Base-by-base conservation (phyloP, 1,140 invertebrate genomes). In the Conus ventricosus region DNA sequence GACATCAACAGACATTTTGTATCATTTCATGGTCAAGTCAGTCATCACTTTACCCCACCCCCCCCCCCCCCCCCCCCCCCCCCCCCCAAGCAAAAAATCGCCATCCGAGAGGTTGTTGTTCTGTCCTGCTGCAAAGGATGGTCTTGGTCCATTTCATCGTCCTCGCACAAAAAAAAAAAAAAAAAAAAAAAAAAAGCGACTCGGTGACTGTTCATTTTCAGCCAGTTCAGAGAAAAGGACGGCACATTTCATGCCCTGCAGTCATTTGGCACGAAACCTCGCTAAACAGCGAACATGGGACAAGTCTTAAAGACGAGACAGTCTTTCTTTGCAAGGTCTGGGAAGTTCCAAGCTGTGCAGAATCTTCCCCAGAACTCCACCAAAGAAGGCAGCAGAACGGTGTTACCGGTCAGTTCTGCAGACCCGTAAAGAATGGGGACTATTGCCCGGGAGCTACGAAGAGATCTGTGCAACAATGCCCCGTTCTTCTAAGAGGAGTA, bases 401-500 rank as follows among this genome's bases (percentile, higher is more conserved):
- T 23, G 25, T 0, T 1, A 8, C 17, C 13, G 15, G 8, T 23
- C 8, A 10, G 5, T 76, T 23, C 8, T 76, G 20, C 8, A 76
- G 39, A 39, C 39, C 39, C 20, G 15, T 13, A 39, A 39, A 25
- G 76, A 27, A 80, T 51, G 13, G 1, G 5, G 60, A 51, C 1
- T 4, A 27, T 1, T 8, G 25, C 55, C 15, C 20, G 8, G 23
- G 53, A 57, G 23, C 6, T 53, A 57, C 23, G 53, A 8, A 23
- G 60, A 63, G 11, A 20, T 63, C 60, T 63, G 13, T 71, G 0
- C 6, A 25, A 8, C 10, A 6, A 8, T 4, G 51, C 5, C n/a
- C 71, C 17, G n/a, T 67, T 39, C 54, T 17, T 53, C 87, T 84
- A 54, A 27, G 87, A 63, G 63, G 80, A 54, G 84, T 88, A 75